Evolutionary conservation across 2,113 vertebrate genomes (phyloP).

Genomic region (Ophiodon elongatus): DNA sequence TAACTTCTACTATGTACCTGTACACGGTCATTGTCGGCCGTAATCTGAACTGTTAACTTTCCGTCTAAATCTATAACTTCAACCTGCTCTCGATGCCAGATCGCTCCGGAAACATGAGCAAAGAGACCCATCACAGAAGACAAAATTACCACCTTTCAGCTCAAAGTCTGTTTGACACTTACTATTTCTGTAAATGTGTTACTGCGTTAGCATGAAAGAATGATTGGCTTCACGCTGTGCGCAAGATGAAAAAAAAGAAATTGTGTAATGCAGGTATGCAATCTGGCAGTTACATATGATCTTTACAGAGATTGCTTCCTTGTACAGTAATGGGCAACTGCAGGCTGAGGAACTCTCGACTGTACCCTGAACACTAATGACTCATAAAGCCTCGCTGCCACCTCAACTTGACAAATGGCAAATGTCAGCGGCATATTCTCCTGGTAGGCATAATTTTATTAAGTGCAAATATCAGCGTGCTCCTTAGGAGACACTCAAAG

Average conservation of each 20-base stretch:
- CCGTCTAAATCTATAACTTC: neutral
- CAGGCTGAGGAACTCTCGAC: conserved; percentile 45
- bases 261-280: conserved; percentile 5
- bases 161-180: conserved; percentile 9
- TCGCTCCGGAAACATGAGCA: neutral
- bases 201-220: neutral
- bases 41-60: neutral
- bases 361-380: conserved; percentile 81
- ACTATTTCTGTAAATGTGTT: neutral
- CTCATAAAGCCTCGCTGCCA: conserved; percentile 83
- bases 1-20: neutral
- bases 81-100: conserved; percentile 30
- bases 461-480: conserved; percentile 89
- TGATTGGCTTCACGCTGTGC: conserved; percentile 24
- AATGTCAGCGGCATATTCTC: conserved; percentile 89
- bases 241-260: neutral
- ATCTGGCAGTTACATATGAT: conserved; percentile 34
- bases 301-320: conserved; percentile 23
- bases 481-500: conserved; percentile 89
- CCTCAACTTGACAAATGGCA: conserved; percentile 88
- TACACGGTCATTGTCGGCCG: neutral
- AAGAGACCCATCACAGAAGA: conserved; percentile 5
- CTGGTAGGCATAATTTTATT: conserved; percentile 90
- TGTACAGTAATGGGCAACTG: conserved; percentile 44
- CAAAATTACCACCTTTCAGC: neutral